phyloP scores from a whole-genome alignment of 1,140 invertebrate genomes.

The Pemphigus obesinymphae region DNA sequence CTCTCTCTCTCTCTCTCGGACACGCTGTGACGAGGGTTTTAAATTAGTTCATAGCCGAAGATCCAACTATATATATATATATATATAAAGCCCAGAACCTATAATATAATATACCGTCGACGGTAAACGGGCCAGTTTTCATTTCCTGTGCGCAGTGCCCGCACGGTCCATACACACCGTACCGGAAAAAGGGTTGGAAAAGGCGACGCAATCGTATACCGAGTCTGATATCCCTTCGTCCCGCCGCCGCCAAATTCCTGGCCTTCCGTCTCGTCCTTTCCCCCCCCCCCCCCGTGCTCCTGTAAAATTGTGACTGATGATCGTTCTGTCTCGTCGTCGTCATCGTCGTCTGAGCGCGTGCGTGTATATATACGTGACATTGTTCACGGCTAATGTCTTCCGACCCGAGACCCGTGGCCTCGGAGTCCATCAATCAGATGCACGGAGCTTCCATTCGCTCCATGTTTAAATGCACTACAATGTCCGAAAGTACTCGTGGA shows the following conservation, averaged over 20 bases:
- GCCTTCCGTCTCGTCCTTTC: neutral
- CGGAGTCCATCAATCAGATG: constrained; percentile 34
- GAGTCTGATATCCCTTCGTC: neutral
- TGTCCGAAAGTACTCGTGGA: too few species aligned
- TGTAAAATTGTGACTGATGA: neutral
- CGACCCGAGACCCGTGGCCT: neutral
- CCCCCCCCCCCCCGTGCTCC: neutral
- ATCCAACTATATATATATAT: neutral
- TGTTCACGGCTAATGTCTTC: constrained; percentile 31
- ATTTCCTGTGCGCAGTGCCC: constrained; percentile 25
- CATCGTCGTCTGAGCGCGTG: neutral
- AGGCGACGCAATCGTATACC: neutral
- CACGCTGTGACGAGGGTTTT: constrained; percentile 38
- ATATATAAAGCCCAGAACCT: too few species aligned
- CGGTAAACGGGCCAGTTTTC: constrained; percentile 32
- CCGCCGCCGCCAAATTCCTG: neutral
- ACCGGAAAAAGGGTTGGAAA: constrained; percentile 28
- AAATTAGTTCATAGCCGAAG: constrained; percentile 32
- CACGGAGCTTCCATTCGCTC: neutral
- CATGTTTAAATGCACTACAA: too few species aligned
- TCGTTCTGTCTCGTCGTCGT: neutral
- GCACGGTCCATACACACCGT: neutral
- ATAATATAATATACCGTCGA: neutral
- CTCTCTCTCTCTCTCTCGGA: neutral
- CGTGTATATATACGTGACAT: neutral